Base-by-base conservation (phyloP, 2,888 invertebrate species). In the Standfussiana lucernea region DNA sequence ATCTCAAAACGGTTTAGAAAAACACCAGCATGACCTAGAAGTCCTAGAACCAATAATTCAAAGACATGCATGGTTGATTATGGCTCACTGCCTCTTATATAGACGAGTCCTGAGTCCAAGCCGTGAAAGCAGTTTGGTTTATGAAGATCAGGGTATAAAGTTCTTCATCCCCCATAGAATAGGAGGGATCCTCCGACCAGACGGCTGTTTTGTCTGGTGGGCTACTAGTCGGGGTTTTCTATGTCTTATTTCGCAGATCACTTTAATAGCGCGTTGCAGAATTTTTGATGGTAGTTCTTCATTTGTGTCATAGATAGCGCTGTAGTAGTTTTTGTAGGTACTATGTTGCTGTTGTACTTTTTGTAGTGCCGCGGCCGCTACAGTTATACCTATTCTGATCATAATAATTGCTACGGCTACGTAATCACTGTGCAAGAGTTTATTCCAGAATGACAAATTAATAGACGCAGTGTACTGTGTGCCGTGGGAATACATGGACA, bases 401-500 rank as follows among this genome's bases (percentile, higher is more conserved):
- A 50, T 50, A n/a, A 3, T n/a, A 56, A 47, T 21, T 47, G 21
- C 24, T n/a, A 37, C 24, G 35, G 21, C 24, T n/a, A 37, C 24
- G 35, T 35, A 3, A 37, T 40, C 5, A 42, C 11, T 21, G 24
- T 28, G 15, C 6, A 45, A 21, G 11, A 69, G 21, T 53, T 11
- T 69, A 15, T 79, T 67, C 10, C 82, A 93, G 93, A 92, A 90
- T 69, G 87, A 87, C n/a, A 82, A 80, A 65, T 74, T 93, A 37
- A 89, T 86, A 45, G 84, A 91, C 37, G 78, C 88, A 0, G 90
- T 90, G 0, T 93, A 92, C 77, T 65, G n/a, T 11, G n/a, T 92
- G 2, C 92, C 92, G 0, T 93, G 93, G 92, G 90, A 93, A 61
- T 86, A 83, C 75, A 92, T 93, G 92, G 82, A 88, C 42, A 61